Conservation (phyloP, 2,113 vertebrate species). For the Perca schrenkii region DNA sequence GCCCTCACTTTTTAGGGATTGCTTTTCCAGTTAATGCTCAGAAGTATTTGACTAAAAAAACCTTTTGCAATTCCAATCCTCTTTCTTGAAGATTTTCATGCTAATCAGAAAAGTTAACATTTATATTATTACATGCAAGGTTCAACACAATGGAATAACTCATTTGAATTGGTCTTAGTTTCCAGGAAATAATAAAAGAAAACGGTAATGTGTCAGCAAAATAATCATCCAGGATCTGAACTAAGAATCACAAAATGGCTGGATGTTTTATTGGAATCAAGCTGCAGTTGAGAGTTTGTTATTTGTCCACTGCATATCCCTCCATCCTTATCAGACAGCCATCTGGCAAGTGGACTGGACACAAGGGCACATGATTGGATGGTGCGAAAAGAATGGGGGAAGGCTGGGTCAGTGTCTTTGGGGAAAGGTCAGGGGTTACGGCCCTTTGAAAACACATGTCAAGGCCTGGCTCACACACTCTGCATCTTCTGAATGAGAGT, state of each 20-base stretch:
- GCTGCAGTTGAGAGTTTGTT: conserved; percentile 33
- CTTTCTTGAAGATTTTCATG: conserved; percentile 62
- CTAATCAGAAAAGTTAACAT: conserved; percentile 67
- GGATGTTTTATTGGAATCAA: conserved; percentile 22
- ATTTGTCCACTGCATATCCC: conserved; percentile 72
- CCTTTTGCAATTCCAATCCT: conserved; percentile 61
- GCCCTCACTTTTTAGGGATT: conserved; percentile 56
- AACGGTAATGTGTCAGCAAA: background rate
- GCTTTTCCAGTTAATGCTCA: conserved; percentile 66
- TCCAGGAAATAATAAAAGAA: conserved; percentile 14
- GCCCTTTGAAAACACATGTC: conserved; percentile 86
- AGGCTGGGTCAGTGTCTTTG: conserved; percentile 83
- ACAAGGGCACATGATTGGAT: conserved; percentile 83
- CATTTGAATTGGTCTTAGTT: conserved; percentile 8
- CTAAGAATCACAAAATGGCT: background rate
- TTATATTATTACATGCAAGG: conserved; percentile 57
- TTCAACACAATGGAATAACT: conserved; percentile 43
- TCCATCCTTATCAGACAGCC: conserved; percentile 81
- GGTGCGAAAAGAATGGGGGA: conserved; percentile 82
- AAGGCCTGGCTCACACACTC: conserved; percentile 81
- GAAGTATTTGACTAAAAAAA: conserved; percentile 63
- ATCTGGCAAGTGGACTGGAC: conserved; percentile 82
- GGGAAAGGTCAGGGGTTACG: conserved; percentile 87
- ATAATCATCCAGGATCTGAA: background rate
- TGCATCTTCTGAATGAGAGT: conserved; percentile 79